Percentiles rank a stretch among this genome's conserved stretches.
Conservation (phyloP, 2,797 vertebrate genomes). For the Leuciscus waleckii region DNA sequence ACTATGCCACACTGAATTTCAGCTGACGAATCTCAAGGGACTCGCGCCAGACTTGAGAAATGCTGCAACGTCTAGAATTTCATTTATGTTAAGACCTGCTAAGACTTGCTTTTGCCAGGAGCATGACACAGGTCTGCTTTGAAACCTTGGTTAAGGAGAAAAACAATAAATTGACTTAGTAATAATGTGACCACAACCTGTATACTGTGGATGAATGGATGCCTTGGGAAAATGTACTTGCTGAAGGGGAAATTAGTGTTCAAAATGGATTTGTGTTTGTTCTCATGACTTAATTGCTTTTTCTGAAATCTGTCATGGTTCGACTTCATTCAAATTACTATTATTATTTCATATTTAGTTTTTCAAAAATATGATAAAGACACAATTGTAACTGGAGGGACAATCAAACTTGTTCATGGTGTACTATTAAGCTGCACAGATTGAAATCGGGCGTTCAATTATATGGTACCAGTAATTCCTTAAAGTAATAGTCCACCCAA, state of each 20-base stretch:
- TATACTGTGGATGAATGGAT: neutral
- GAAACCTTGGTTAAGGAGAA: neutral
- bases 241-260: neutral
- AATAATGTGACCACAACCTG: neutral
- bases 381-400: neutral
- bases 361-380: neutral
- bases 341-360: neutral
- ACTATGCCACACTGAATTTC: slow-evolving; percentile 20
- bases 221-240: neutral
- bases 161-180: neutral
- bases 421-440: neutral
- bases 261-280: neutral
- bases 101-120: neutral
- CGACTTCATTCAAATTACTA: neutral
- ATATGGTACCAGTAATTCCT: neutral
- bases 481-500: neutral
- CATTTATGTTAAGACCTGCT: slow-evolving; percentile 32
- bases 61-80: slow-evolving; percentile 42
- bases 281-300: neutral
- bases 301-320: neutral
- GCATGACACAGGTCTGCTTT: neutral
- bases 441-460: neutral
- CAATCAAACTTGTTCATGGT: neutral
- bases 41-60: slow-evolving; percentile 21
- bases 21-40: slow-evolving; percentile 33